Evolutionary conservation across 2,113 vertebrate species (phyloP).

Genomic region (Eptatretus burgeri): DNA sequence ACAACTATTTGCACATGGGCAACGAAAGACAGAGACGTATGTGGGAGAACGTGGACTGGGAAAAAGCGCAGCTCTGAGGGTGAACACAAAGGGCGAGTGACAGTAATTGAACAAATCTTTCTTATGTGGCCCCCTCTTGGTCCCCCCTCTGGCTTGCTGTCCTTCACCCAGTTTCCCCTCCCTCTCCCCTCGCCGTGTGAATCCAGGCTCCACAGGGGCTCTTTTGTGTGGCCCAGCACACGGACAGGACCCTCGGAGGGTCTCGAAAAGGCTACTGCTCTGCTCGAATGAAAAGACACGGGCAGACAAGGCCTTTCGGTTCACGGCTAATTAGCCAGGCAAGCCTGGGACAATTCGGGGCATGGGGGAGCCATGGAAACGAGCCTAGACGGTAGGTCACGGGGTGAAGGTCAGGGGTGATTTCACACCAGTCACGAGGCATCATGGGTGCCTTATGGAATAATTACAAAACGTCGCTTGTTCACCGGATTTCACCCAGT

Average conservation of each 20-base stretch:
- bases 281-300: no score
- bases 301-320: background rate
- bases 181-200: slow-evolving; percentile 4
- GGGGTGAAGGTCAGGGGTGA: slow-evolving; percentile 6
- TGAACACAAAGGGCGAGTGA: no score
- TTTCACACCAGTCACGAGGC: background rate
- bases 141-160: background rate
- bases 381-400: background rate
- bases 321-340: slow-evolving; percentile 6
- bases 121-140: background rate
- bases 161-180: background rate
- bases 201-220: slow-evolving; percentile 5
- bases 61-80: no score
- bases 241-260: no score
- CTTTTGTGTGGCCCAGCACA: background rate
- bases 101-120: no score
- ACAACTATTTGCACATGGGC: no score
- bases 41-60: no score
- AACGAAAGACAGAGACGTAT: no score
- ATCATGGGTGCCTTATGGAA: no score
- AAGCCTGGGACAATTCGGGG: background rate
- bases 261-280: no score
- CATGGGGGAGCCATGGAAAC: background rate
- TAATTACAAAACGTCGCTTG: no score
- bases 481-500: no score